A percentile compares a stretch with the other conserved stretches of the same genome.
Conservation (phyloP, 2,113 vertebrate species). For the Oriolus oriolus region DNA sequence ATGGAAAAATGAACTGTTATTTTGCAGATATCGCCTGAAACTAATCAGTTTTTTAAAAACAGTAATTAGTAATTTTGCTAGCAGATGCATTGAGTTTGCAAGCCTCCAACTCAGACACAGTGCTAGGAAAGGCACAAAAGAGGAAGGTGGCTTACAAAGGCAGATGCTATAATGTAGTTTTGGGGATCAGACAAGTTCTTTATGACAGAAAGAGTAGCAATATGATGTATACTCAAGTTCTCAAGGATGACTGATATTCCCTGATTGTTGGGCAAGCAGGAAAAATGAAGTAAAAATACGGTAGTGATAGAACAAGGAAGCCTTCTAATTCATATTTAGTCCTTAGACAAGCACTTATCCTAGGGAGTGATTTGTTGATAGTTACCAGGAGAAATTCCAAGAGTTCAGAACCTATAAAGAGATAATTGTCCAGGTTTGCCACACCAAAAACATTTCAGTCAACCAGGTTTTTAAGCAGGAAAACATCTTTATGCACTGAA, state of each 20-base stretch:
- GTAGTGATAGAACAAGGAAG: background rate
- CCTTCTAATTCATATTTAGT: background rate
- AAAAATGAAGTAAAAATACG: background rate
- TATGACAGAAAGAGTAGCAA: background rate
- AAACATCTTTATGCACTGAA: background rate
- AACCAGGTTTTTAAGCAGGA: background rate
- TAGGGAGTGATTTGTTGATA: background rate
- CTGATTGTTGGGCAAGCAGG: background rate
- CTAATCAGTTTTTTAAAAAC: accelerated
- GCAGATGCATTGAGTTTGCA: background rate
- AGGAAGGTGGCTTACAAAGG: background rate
- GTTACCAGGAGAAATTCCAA: background rate
- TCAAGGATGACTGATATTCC: background rate
- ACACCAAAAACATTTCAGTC: background rate
- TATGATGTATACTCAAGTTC: background rate
- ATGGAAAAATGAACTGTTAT: background rate
- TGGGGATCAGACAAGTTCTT: background rate
- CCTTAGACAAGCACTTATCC: background rate
- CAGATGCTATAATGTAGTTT: background rate
- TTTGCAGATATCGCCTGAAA: background rate
- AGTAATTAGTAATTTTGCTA: background rate
- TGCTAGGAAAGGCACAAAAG: background rate
- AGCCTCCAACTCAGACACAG: background rate
- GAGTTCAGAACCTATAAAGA: background rate
- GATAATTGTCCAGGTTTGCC: background rate